Evolutionary conservation across 2,888 invertebrate species (phyloP), one percentile per base, ranked within the genome.

Genomic region (Drosophila algonquin): DNA sequence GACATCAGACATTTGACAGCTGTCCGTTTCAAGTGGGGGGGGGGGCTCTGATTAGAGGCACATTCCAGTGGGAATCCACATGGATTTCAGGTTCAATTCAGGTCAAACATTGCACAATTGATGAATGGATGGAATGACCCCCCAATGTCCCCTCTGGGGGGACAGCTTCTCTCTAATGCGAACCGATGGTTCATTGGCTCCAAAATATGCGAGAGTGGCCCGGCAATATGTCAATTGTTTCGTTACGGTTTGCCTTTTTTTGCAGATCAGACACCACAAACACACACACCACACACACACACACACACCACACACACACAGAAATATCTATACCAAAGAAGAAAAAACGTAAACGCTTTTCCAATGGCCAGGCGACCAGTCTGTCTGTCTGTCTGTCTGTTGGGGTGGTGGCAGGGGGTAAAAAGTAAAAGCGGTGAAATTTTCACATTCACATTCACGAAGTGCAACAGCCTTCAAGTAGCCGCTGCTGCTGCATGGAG

Each of bases 351-450:
- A 76, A 68, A 76, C 56, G 68, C 56, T 67, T 60, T 73, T 74
- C 67, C 54, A 67, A 73, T 51, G 53, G 68, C 35, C 56, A 67
- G 68, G 53, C 64, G 55, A 51, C 48, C 63, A 44, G 63, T 46
- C 71, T 60, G 40, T 40, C 24, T 24, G 24, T 24, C 24, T 24
- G 24, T 24, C 24, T 24, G 24, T 4, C 24, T 24, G 24, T 24
- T 24, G 24, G 24, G 24, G 21, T 21, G 21, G 21, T 21, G 21
- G 21, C 3, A 21, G 21, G 24, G 63, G 77, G 68, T 68, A 64
- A 82, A 83, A 83, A 83, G 83, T 83, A 83, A 83, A 83, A 83
- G 83, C 83, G 88, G 83, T 82, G 83, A 83, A 83, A 83, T 86
- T 87, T 83, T 85, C 83, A 75, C 85, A 78, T 83, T 88, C 88